Evolutionary conservation across 2,113 vertebrate genomes (phyloP), one percentile per base, ranked within the genome.

Genomic region (Benthochromis sp.): DNA sequence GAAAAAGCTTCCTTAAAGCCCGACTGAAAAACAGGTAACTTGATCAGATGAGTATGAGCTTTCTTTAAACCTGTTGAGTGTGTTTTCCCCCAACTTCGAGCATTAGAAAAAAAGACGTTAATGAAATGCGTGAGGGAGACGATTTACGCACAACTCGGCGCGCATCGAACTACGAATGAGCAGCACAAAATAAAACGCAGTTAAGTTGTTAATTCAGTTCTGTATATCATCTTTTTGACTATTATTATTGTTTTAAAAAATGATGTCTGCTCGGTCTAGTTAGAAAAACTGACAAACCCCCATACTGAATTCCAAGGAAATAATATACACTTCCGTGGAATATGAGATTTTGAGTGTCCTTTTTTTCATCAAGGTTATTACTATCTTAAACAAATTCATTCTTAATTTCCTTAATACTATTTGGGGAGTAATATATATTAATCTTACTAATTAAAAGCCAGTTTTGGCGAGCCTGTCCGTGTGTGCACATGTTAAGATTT

Each of bases 1-100:
- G 98, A 87, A 98, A 96, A 95, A 97, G 97, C 94, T 97, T 98
- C 91, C 94, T 99, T 54, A 99, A 98, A 96, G 95, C 98, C 36
- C 97, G 97, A 16, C 96, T 97, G 94, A 99, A 98, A 95, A 97
- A 93, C 97, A 98, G 97, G 98, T 99, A 95, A 93, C 19, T 53
- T 63, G 87, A 88, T 84, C 61, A 84, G 34, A 43, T 73, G 78
- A 79, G n/a, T 21, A 54, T 4, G 14, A 36, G 6, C 21, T 88
- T 84, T 54, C 21, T 59, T 59, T 9, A 80, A 86, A 85, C 73
- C 19, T 89, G 71, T 17, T 66, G 27, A 53, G 82, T 54, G 81
- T 66, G 63, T 52, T 47, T 50, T 12, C 27, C 8, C 63, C 34
- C 6, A 9, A 19, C 14, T 52, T 78, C 7, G 24, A 6, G 45